These are phyloP conservation scores for Phoeniculus purpureus DNA, from an alignment of 2,797 vertebrate genomes.

Conservation along the genomic window DNA sequence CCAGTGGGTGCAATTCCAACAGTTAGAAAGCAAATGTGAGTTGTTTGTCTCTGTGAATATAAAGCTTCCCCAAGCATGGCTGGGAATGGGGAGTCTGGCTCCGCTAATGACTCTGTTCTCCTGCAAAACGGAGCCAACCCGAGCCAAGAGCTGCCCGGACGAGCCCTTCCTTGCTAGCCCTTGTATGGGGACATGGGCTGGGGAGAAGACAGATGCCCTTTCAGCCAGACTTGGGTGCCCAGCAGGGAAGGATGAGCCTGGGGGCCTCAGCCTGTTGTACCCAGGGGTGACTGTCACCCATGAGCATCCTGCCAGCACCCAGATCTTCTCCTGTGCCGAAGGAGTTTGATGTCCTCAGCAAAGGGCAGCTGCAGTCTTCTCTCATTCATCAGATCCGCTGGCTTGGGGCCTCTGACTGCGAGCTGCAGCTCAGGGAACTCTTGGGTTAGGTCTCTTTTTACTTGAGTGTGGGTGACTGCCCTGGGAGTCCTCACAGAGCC, in stretches of 20 bases:
- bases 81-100: conserved; percentile 44
- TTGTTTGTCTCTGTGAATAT: conserved; percentile 62
- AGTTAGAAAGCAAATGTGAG: conserved; percentile 70
- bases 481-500: neutral
- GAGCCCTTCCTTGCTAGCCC: accelerated
- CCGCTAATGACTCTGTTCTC: conserved; percentile 6
- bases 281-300: accelerated
- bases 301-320: neutral
- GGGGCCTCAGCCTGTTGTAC: neutral
- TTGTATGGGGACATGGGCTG: neutral
- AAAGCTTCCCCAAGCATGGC: conserved; percentile 63
- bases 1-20: conserved; percentile 68
- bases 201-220: neutral
- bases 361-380: neutral
- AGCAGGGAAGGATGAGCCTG: accelerated
- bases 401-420: neutral
- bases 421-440: neutral
- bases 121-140: neutral
- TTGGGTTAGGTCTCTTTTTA: neutral
- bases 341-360: neutral
- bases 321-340: neutral
- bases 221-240: neutral
- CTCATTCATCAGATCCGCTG: neutral
- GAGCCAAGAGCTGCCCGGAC: neutral
- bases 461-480: neutral